Base-by-base conservation (phyloP, 92 coral and sea anemone genomes). In the Pocillopora grandis region DNA sequence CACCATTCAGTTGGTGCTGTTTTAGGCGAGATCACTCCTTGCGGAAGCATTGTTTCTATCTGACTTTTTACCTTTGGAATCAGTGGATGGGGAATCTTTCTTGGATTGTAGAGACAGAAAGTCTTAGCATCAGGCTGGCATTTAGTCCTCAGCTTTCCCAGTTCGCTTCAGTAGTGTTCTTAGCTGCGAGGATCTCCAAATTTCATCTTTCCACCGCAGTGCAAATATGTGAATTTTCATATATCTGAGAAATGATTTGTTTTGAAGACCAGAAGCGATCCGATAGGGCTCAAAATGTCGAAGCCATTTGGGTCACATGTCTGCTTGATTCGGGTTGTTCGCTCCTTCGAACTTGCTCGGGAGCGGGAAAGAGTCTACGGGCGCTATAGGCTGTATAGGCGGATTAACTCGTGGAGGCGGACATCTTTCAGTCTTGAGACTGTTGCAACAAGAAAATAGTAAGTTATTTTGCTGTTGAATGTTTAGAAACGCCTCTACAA, bases 1-100 rank as follows among this genome's bases (percentile, higher is more conserved):
- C 89, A 91, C 89, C 94, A 91, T 52, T 80, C 66, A 23, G 89
- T 91, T 2, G 94, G 94, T 3, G 55, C 80, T 23, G 89, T 88
- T 37, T 88, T 81, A 0, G 87, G 88, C 74, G 91, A 84, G 76
- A 87, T 88, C 58, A 88, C 92, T 17, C 87, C 89, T 64, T 85
- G 90, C 62, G 36, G 68, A 9, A 91, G 78, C 94, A 88, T 88
- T 5, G 87, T 66, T 18, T 88, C 79, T 9, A 91, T 58, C 71
- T 84, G 85, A 16, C 66, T 61, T 59, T 90, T 81, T 1, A 90
- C 91, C 64, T 90, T 86, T 6, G 81, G 87, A 63, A 80, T 19
- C 62, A 89, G 56, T 5, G 92, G 90, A 62, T 86, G 79, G 27
- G 90, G 85, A 58, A 86, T 72, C 55, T 73, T 84, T 63, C 89